Conservation (phyloP, 1,140 invertebrate genomes). For the Hestina assimilis region DNA sequence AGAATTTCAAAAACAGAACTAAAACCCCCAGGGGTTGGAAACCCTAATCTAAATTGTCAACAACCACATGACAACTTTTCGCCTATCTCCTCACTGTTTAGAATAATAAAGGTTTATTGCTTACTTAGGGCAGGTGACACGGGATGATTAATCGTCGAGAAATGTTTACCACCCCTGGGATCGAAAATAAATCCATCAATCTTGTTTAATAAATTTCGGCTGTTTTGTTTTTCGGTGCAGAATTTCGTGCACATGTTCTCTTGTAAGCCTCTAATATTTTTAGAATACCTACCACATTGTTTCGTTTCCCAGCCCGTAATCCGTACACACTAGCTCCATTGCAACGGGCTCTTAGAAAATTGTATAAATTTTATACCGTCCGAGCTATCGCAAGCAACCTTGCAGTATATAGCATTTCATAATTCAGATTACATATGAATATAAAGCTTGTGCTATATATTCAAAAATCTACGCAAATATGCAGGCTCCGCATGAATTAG, state of each 20-base stretch:
- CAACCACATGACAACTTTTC: slow-evolving; percentile 26
- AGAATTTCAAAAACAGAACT: slow-evolving; percentile 6
- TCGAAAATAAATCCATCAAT: slow-evolving; percentile 46
- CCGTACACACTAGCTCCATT: slow-evolving; percentile 6
- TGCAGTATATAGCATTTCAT: neutral
- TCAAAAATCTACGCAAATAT: too few species aligned
- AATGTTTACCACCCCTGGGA: slow-evolving; percentile 33
- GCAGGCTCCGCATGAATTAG: too few species aligned
- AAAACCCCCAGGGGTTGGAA: slow-evolving; percentile 7
- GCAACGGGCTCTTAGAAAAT: slow-evolving; percentile 3
- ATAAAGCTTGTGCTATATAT: too few species aligned
- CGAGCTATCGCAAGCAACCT: neutral
- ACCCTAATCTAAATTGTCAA: slow-evolving; percentile 29
- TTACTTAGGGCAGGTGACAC: slow-evolving; percentile 43
- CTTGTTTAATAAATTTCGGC: slow-evolving; percentile 32
- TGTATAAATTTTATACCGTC: slow-evolving; percentile 2
- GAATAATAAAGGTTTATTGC: slow-evolving; percentile 36
- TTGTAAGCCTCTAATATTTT: slow-evolving; percentile 2
- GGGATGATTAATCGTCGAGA: slow-evolving; percentile 36
- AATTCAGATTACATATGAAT: neutral
- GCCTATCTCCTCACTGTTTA: slow-evolving; percentile 26
- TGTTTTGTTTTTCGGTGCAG: slow-evolving; percentile 26
- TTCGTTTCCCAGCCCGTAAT: slow-evolving; percentile 1
- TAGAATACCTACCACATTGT: neutral
- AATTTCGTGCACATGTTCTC: slow-evolving; percentile 24